A percentile compares a stretch with the other conserved stretches of the same genome.
Conservation (phyloP, 2,113 vertebrate genomes). For the Platanista minor region DNA sequence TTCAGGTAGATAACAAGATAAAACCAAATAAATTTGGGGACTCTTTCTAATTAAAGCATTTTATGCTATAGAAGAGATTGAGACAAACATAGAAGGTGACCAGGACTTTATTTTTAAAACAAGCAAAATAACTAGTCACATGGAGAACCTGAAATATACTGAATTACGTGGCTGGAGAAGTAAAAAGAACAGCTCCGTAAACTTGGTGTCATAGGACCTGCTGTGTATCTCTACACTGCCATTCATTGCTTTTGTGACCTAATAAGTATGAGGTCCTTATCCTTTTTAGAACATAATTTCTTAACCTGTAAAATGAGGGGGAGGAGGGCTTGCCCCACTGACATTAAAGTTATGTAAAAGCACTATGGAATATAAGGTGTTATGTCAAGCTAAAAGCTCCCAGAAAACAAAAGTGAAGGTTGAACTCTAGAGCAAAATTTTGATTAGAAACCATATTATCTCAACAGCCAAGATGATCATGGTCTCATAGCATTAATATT, state of each 20-base stretch:
- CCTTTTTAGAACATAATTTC: neutral
- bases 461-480: neutral
- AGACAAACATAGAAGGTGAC: neutral
- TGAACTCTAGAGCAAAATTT: constrained; percentile 29
- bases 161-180: neutral
- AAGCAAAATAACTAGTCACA: neutral
- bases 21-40: neutral
- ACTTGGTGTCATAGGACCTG: neutral
- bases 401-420: neutral
- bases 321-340: neutral
- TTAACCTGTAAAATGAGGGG: neutral
- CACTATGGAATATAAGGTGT: neutral
- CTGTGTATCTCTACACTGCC: neutral
- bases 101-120: neutral
- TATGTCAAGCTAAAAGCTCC: neutral
- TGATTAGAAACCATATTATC: neutral
- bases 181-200: neutral
- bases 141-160: neutral
- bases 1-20: neutral
- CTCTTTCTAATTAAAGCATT: neutral
- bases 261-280: neutral
- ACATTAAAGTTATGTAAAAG: neutral
- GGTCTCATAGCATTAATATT: neutral
- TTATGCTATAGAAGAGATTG: neutral
- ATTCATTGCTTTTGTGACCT: neutral